phyloP scores from a whole-genome alignment of 2,797 vertebrate genomes.

The Epinephelus malabaricus region DNA sequence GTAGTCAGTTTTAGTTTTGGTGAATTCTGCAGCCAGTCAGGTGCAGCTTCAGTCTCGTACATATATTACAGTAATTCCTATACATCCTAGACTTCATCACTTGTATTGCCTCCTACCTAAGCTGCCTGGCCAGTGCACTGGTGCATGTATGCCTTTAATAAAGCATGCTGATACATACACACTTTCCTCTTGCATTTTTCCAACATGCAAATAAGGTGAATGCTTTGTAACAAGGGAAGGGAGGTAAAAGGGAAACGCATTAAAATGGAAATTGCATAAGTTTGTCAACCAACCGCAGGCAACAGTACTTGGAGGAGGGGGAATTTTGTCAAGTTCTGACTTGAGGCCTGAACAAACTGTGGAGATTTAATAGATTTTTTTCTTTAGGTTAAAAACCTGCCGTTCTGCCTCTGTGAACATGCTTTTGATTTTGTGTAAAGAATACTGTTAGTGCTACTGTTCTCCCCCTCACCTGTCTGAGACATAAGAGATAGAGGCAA shows the following conservation, averaged over 20 bases:
- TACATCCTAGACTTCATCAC: not conserved
- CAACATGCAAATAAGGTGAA: not conserved
- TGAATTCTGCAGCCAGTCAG: not conserved
- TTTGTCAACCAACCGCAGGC: slow-evolving; percentile 8
- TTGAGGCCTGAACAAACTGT: slow-evolving; percentile 5
- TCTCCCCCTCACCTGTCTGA: too few relatives aligned
- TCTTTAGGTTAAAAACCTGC: not conserved
- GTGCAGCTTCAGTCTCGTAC: slow-evolving; percentile 3
- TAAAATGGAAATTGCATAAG: not conserved
- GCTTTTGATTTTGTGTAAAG: too few relatives aligned
- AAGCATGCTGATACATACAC: not conserved
- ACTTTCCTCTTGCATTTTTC: not conserved
- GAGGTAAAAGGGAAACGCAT: not conserved
- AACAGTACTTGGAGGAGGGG: not conserved
- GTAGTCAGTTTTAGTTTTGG: not conserved
- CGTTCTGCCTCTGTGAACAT: not conserved
- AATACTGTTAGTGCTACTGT: too few relatives aligned
- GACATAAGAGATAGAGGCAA: too few relatives aligned
- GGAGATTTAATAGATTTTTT: not conserved
- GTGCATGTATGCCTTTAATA: not conserved
- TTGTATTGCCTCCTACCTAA: not conserved
- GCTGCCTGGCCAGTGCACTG: not conserved
- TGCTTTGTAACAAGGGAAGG: slow-evolving; percentile 1
- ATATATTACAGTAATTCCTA: slow-evolving; percentile 12
- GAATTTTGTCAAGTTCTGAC: not conserved